phyloP scores from a whole-genome alignment of 2,113 vertebrate species.

The Oreotrochilus melanogaster region DNA sequence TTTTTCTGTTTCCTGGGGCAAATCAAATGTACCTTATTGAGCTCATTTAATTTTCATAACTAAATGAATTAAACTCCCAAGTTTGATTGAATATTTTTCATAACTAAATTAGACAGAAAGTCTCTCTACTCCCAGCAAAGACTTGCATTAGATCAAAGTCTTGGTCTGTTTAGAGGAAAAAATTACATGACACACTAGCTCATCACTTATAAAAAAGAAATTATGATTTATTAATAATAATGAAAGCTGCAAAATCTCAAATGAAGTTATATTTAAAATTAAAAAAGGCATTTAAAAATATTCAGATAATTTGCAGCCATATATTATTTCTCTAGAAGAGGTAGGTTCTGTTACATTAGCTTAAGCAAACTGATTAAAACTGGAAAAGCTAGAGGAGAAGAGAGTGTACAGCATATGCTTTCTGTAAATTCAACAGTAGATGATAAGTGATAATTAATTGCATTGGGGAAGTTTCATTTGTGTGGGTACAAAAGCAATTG shows the following conservation, averaged over 20 bases:
- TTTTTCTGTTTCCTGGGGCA: not conserved
- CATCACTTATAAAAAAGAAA: slow-evolving; percentile 23
- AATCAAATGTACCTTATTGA: slow-evolving; percentile 58
- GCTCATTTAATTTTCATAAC: slow-evolving; percentile 77
- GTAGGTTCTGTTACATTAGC: not conserved
- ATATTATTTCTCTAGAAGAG: slow-evolving; percentile 29
- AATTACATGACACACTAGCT: slow-evolving; percentile 33
- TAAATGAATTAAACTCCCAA: slow-evolving; percentile 72
- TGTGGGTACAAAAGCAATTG: slow-evolving; percentile 59
- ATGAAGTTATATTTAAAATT: slow-evolving; percentile 53
- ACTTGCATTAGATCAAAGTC: slow-evolving; percentile 33
- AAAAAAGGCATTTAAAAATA: slow-evolving; percentile 34
- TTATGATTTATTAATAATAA: slow-evolving; percentile 16
- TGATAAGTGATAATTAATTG: slow-evolving; percentile 55
- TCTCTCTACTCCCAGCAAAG: slow-evolving; percentile 3
- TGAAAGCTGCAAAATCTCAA: slow-evolving; percentile 54
- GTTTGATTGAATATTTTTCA: slow-evolving; percentile 73
- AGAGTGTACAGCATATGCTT: not conserved
- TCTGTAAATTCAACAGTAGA: slow-evolving; percentile 6
- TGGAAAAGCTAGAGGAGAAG: not conserved
- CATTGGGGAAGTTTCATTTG: slow-evolving; percentile 57
- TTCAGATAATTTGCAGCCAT: slow-evolving; percentile 16
- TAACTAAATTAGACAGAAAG: slow-evolving; percentile 63
- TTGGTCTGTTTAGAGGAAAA: slow-evolving; percentile 29
- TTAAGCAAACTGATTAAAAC: slow-evolving; percentile 46